Conservation (phyloP, 2,797 vertebrate genomes). For the Cheirogaleus major region DNA sequence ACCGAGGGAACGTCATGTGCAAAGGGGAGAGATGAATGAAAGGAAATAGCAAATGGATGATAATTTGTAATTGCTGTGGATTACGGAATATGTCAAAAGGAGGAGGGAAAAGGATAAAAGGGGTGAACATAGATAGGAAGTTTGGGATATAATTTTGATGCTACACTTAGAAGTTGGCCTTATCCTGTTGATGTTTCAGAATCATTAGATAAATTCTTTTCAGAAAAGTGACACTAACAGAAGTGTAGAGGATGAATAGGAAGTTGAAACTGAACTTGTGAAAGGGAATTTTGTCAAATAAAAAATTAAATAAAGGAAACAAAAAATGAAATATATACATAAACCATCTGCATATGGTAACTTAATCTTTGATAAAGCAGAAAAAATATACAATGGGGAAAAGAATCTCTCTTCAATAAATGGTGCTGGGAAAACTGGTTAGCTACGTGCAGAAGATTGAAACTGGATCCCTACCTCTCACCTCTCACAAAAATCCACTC, state of each 20-base stretch:
- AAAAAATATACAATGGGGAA: too few species aligned
- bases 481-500: too few species aligned
- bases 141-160: neutral
- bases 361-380: too few species aligned
- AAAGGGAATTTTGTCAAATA: neutral
- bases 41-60: neutral
- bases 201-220: neutral
- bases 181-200: neutral
- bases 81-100: neutral
- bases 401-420: too few species aligned
- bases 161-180: neutral
- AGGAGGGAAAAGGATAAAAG: neutral
- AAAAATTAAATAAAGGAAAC: neutral
- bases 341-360: too few species aligned
- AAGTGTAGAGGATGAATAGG: neutral
- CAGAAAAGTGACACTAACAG: neutral
- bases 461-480: too few species aligned
- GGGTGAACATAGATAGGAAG: neutral
- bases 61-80: neutral
- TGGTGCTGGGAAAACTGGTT: too few species aligned
- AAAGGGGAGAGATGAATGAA: neutral
- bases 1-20: neutral
- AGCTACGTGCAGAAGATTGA: too few species aligned
- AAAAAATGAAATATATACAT: neutral
- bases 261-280: neutral